Evolutionary conservation across 2,113 vertebrate species (phyloP).

Genomic region (Erinaceus europaeus): DNA sequence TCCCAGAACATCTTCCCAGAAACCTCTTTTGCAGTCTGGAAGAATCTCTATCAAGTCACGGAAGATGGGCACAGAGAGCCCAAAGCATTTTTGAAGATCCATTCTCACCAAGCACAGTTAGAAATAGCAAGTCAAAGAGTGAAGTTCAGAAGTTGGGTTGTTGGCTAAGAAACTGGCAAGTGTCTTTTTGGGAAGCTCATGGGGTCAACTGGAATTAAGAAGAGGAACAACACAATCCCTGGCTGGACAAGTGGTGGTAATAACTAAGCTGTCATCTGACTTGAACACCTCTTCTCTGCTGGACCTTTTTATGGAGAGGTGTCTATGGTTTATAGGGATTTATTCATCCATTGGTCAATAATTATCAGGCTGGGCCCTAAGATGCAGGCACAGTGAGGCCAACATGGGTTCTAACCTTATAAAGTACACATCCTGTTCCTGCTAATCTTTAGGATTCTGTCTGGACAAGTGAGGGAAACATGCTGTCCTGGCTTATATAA

Average conservation of each 20-base stretch:
- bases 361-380: neutral
- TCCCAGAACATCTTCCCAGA: slow-evolving; percentile 42
- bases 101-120: too few species aligned
- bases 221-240: neutral
- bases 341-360: slow-evolving; percentile 8
- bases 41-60: too few species aligned
- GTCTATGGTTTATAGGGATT: neutral
- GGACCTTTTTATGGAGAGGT: neutral
- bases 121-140: neutral
- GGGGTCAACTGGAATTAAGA: neutral
- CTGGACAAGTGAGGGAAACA: too few species aligned
- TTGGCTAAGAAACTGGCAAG: neutral
- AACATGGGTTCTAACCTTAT: neutral
- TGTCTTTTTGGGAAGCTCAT: neutral
- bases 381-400: neutral
- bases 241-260: neutral
- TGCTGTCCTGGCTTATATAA: neutral
- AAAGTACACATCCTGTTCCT: neutral
- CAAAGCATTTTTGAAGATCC: too few species aligned
- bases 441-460: neutral
- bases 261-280: neutral
- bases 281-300: neutral
- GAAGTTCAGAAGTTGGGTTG: neutral
- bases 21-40: too few species aligned
- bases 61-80: too few species aligned